Evolutionary conservation across 2,797 vertebrate genomes (phyloP).

Genomic region (Coregonus suidteri): DNA sequence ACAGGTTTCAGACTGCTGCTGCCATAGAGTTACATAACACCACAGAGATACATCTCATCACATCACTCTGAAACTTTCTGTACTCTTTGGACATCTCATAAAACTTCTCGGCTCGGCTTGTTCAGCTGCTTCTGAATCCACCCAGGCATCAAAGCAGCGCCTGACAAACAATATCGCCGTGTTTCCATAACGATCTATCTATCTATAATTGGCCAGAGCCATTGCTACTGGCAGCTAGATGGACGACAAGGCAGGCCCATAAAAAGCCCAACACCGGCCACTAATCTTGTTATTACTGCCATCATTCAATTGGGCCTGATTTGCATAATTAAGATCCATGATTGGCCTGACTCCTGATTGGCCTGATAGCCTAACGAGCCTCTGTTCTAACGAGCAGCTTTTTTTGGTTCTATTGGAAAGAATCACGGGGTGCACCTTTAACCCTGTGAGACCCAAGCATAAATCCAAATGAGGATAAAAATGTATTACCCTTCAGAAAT

Average conservation of each 20-base stretch:
- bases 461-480: too few relatives aligned
- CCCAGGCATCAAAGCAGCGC: slow-evolving; percentile 59
- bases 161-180: slow-evolving; percentile 66
- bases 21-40: slow-evolving; percentile 37
- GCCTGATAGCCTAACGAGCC: slow-evolving; percentile 12
- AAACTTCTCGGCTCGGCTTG: neutral
- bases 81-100: slow-evolving; percentile 43
- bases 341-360: slow-evolving; percentile 37
- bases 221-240: slow-evolving; percentile 66
- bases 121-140: slow-evolving; percentile 25
- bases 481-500: too few relatives aligned
- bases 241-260: slow-evolving; percentile 68
- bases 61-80: slow-evolving; percentile 51
- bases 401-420: neutral
- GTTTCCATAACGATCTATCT: slow-evolving; percentile 74
- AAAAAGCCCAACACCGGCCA: slow-evolving; percentile 58
- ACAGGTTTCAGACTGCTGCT: neutral
- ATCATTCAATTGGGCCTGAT: slow-evolving; percentile 79
- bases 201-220: slow-evolving; percentile 67
- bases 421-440: neutral
- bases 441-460: too few relatives aligned
- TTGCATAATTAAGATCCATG: slow-evolving; percentile 77
- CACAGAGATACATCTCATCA: slow-evolving; percentile 31
- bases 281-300: slow-evolving; percentile 77
- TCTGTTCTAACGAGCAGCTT: neutral